Percentiles rank a stretch among this genome's conserved stretches.
phyloP scores from a whole-genome alignment of 1,140 invertebrate species.

The Lucilia cuprina region DNA sequence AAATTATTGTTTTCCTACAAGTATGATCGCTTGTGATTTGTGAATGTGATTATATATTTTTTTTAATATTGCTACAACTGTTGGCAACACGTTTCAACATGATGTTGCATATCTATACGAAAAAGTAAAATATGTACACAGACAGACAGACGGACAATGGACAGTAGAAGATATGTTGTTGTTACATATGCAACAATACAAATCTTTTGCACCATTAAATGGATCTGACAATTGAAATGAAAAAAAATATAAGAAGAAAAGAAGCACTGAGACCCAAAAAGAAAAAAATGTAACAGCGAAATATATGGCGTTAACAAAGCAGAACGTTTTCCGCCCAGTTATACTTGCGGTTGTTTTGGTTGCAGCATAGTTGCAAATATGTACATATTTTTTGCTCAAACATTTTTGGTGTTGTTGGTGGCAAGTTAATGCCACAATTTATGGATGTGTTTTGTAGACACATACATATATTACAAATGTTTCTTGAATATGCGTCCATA shows the following conservation, averaged over 20 bases:
- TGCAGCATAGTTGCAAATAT: neutral
- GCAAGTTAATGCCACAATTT: conserved; percentile 29
- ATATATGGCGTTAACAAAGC: conserved; percentile 29
- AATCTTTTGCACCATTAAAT: conserved; percentile 13
- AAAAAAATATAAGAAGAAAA: neutral
- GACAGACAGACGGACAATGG: neutral
- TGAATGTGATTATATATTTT: neutral
- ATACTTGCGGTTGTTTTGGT: conserved; percentile 19
- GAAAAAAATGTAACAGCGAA: conserved; percentile 9
- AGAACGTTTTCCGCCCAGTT: conserved; percentile 34
- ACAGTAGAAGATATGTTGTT: neutral
- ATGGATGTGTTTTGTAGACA: neutral
- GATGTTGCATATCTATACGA: neutral
- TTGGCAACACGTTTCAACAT: conserved; percentile 6
- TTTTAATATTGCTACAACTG: neutral
- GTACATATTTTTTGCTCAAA: neutral
- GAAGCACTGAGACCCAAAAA: neutral
- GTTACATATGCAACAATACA: neutral
- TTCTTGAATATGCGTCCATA: neutral
- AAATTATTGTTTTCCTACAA: neutral
- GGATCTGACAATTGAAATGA: conserved; percentile 4
- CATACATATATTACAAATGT: neutral
- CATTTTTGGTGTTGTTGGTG: neutral
- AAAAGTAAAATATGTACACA: neutral
- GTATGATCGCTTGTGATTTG: neutral